Evolutionary conservation across 2,113 vertebrate species (phyloP), one percentile per base, ranked within the genome.

Genomic region (Ranitomeya imitator): DNA sequence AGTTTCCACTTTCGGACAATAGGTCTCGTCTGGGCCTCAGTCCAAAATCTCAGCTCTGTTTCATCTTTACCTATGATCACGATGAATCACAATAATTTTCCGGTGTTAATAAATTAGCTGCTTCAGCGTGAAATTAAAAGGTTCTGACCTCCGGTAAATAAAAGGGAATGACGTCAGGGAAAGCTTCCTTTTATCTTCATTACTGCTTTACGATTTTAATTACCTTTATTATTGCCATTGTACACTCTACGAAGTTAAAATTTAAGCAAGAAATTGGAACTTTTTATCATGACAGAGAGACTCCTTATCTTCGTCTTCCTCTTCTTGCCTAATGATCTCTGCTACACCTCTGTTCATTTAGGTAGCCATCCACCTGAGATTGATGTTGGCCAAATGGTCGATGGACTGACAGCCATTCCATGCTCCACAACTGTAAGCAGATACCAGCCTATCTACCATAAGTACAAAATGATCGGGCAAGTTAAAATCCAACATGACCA

Each of bases 71-170:
- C 73, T 74, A 59, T 85, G 67, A 85, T 57, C 69, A 59, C 51
- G 74, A 60, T 85, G 83, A 74, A 85, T 85, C 52, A 19, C 83
- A 85, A 74, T 85, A 9, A 85, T 73, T 74, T 85, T 74, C 83
- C 83, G 31, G 67, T 23, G 83, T 74, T 57, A 74, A 74, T 69
- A 85, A 60, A 60, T 77, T 61, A 16, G 84, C 71, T 61, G 82
- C 71, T 69, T 74, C 26, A 85, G 63, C n/a, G 69, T 85, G 83
- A 85, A 74, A 85, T 73, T 74, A 69, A 85, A 85, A 26, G 31
- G 73, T 69, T 26, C 59, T n/a, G 19, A 54, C 51, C 51, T 84
- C 15, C 37, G 26, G 61, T 23, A 69, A 71, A 84, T n/a, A 31
- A 51, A 19, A 54, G 82, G n/a, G 51, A 84, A 71, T 69, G 61